Evolutionary conservation across 2,113 vertebrate genomes (phyloP).

Genomic region (Aptenodytes patagonicus): DNA sequence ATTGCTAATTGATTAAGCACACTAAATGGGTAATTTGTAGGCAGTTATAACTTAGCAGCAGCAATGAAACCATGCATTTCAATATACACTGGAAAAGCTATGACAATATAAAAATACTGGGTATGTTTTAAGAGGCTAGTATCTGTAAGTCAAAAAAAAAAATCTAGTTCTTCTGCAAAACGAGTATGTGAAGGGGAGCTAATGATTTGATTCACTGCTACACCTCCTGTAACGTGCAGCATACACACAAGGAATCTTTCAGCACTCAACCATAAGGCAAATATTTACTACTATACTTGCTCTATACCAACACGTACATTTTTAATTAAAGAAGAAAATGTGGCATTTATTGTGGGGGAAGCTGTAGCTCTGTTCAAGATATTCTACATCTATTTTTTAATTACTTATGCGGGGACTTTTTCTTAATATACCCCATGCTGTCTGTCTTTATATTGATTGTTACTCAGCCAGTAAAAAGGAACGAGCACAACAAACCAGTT

Average conservation of each 20-base stretch:
- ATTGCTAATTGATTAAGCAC: slow-evolving; percentile 46
- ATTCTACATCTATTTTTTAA: slow-evolving; percentile 67
- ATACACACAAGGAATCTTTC: not conserved
- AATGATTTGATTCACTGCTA: not conserved
- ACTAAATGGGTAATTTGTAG: slow-evolving; percentile 1
- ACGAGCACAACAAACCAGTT: slow-evolving; percentile 73
- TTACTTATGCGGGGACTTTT: slow-evolving; percentile 66
- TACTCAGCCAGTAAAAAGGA: slow-evolving; percentile 70
- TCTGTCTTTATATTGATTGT: slow-evolving; percentile 77
- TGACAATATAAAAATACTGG: not conserved
- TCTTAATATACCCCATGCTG: slow-evolving; percentile 71
- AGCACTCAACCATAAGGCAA: not conserved
- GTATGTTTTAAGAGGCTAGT: not conserved
- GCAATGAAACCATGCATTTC: not conserved
- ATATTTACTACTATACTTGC: slow-evolving; percentile 29
- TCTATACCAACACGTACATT: not conserved
- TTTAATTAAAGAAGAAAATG: slow-evolving; percentile 41
- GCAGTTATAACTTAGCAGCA: slow-evolving; percentile 19
- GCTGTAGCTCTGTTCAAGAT: not conserved
- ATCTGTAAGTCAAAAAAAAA: not conserved
- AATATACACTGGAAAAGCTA: not conserved
- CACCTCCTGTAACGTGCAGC: not conserved
- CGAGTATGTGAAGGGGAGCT: not conserved
- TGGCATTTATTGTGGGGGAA: slow-evolving; percentile 19
- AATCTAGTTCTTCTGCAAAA: not conserved